Base-by-base conservation (phyloP, 2,797 vertebrate genomes). In the Valencia hispanica region DNA sequence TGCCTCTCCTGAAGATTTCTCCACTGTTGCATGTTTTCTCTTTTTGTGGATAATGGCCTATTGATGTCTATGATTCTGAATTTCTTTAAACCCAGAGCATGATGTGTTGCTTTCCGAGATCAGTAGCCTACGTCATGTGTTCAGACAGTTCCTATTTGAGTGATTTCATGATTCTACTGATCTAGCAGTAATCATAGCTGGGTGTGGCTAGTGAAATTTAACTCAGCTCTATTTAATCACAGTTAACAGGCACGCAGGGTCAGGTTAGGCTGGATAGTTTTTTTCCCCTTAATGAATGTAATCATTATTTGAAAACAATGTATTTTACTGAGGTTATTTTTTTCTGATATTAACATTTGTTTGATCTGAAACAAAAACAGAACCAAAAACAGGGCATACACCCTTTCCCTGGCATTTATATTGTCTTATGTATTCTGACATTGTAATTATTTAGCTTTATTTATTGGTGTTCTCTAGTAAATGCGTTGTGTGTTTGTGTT, bases 401-500 rank as follows among this genome's bases (percentile, higher is more conserved):
- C 10, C 14, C 39, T 65, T 25, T 65, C 36, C 61, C 34, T 12
- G 61, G 5, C 11, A 20, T 25, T 34, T 6, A 14, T 39, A 18
- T 39, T 41, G 36, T 41, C 61, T 41, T 65, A 39, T 25, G 10
- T 4, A 22, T 34, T 63, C 32, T 11, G 59, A 51, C 50, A 3
- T 1, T 51, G 51, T 25, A 55, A 55, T 22, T 10, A 55, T 55
- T 12, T 27, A 27, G 25, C n/a, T 1, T 55, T 55, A 79, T n/a
- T n/a, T n/a, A 65, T 68, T 6, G 8, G 47, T 63, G 77, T 50
- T 78, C 65, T 0, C 76, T 30, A 59, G 73, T 50, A 3, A 82
- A 32, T 30, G 36, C 7, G 78, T 7, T 84, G 25, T 70, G 10
- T 78, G 30, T 69, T 7, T 68, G 25, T 45, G 39, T 68, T 92